Evolutionary conservation across 1,140 invertebrate genomes (phyloP).

Genomic region (Notospermus geniculatus): DNA sequence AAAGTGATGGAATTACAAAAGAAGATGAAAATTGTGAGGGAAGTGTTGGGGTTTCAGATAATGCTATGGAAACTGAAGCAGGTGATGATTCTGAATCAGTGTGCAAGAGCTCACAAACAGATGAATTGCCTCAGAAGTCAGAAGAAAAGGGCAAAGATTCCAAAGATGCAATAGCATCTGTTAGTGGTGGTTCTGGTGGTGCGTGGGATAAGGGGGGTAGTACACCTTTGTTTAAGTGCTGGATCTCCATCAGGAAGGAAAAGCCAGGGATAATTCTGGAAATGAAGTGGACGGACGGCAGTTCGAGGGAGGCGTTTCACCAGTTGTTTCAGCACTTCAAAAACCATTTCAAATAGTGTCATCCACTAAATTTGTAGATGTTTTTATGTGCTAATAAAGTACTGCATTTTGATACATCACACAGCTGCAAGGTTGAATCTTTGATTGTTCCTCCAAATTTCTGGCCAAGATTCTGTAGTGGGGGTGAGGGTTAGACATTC

Average conservation of each 20-base stretch:
- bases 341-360: constrained; percentile 63
- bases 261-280: constrained; percentile 56
- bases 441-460: too few species aligned
- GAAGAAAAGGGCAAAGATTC: neutral
- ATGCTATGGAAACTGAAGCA: too few species aligned
- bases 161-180: neutral
- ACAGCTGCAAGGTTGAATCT: too few species aligned
- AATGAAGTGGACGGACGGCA: constrained; percentile 61
- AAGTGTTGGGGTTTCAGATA: too few species aligned
- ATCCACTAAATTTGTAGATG: too few species aligned
- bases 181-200: neutral
- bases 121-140: neutral
- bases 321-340: constrained; percentile 71
- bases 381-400: too few species aligned
- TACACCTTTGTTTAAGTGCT: constrained; percentile 14
- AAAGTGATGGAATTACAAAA: too few species aligned
- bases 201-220: neutral
- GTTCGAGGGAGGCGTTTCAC: constrained; percentile 63
- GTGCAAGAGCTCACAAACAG: neutral
- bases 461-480: too few species aligned
- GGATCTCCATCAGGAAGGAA: constrained; percentile 25
- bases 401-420: too few species aligned
- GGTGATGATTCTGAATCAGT: too few species aligned
- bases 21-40: too few species aligned
- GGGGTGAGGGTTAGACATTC: too few species aligned